A percentile compares a stretch with the other conserved stretches of the same genome.
These are phyloP conservation scores for Scaptomyza tumidula DNA, from an alignment of 2,888 invertebrate genomes.

Conservation along the genomic window DNA sequence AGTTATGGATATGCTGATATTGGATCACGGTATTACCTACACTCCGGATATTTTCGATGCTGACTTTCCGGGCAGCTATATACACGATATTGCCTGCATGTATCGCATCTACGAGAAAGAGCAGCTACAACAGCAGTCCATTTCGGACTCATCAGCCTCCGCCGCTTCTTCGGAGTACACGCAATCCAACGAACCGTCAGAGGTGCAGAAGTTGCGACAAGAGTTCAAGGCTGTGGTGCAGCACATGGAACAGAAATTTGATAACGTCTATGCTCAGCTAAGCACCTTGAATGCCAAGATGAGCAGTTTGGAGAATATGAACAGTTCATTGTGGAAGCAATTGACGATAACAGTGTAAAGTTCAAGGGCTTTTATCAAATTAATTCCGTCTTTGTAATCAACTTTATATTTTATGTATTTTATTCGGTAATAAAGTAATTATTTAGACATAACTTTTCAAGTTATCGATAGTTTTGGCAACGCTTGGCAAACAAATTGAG, in stretches of 20 bases:
- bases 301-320: conserved; percentile 64
- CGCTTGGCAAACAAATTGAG: background rate
- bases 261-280: conserved; percentile 49
- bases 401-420: background rate
- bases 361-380: background rate
- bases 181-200: conserved; percentile 18
- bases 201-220: conserved; percentile 65
- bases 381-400: background rate
- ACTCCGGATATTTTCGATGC: conserved; percentile 60
- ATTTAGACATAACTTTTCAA: background rate
- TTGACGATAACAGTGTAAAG: conserved; percentile 67
- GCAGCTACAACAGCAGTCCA: background rate
- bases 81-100: conserved; percentile 80
- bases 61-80: conserved; percentile 76
- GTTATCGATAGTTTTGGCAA: conserved; percentile 4
- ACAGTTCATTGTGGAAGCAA: conserved; percentile 75
- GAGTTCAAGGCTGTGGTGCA: conserved; percentile 76
- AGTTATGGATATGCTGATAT: conserved; percentile 77
- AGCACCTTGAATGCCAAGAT: conserved; percentile 66
- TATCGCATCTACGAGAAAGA: conserved; percentile 66
- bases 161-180: conserved; percentile 15
- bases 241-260: conserved; percentile 78
- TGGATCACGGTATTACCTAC: conserved; percentile 66
- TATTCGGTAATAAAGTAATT: conserved; percentile 10
- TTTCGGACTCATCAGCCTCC: background rate